Evolutionary conservation across 2,888 invertebrate species (phyloP), one percentile per base, ranked within the genome.

Genomic region (Malthinus seriepunctatus): DNA sequence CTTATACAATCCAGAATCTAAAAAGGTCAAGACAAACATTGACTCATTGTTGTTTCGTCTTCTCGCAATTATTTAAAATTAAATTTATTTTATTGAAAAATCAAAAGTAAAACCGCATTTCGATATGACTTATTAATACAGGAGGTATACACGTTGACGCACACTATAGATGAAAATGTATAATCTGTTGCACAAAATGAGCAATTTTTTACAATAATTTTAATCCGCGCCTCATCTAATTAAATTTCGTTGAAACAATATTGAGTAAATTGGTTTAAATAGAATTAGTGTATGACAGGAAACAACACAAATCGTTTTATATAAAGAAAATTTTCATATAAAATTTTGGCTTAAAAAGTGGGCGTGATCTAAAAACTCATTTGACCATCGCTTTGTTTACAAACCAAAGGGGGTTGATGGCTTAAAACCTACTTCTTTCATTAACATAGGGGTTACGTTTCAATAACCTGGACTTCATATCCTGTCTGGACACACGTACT

Each of bases 391-490:
- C 71, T 72, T 74, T 76, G 75, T 75, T 74, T 75, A 67, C 70
- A 58, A 64, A 56, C 56, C 66, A 67, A 64, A 65, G 67, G 63
- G 64, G 62, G 59, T 62, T 65, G 62, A 56, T 64, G 67, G 75
- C 74, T 76, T 75, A 75, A 69, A 76, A 75, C 72, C 72, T 73
- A 72, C 73, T 75, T 74, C 76, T 77, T 77, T 76, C 76, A 78
- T 78, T 75, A 76, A 75, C 75, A 76, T 75, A 68, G 68, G 70
- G 71, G 69, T 71, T 73, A 76, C 75, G 73, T 77, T 77, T 76
- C 77, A 77, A 76, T 78, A 78, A 78, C 76, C 73, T 75, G 74
- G 23, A 67, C 67, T 71, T 75, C 75, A 75, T 75, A 74, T 74
- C 74, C 73, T 72, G 73, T 63, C 60, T 60, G 59, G 65, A 56